Evolutionary conservation across 2,797 vertebrate genomes (phyloP).

Genomic region (Salarias fasciatus): DNA sequence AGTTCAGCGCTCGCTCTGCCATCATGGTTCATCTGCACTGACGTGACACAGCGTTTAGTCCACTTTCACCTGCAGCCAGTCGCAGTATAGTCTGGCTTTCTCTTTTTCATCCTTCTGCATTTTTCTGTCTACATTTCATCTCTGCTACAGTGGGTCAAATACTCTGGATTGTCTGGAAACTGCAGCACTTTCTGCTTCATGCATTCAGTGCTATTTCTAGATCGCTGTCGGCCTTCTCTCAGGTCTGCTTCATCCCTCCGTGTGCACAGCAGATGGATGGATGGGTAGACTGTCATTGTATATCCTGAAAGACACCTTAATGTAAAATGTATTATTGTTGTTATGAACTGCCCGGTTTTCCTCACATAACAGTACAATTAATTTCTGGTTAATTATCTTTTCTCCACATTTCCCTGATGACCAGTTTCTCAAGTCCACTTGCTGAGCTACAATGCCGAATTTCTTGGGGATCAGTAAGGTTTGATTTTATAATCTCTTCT

Average conservation of each 20-base stretch:
- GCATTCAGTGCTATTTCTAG: too few relatives aligned
- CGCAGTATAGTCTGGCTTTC: slow-evolving; percentile 9
- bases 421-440: not conserved
- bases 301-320: too few relatives aligned
- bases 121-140: not conserved
- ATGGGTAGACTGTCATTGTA: too few relatives aligned
- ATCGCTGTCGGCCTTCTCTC: too few relatives aligned
- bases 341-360: too few relatives aligned
- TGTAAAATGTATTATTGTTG: too few relatives aligned
- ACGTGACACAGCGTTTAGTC: slow-evolving; percentile 52
- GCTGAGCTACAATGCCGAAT: not conserved
- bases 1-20: slow-evolving; percentile 17
- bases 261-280: too few relatives aligned
- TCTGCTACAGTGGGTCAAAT: too few relatives aligned
- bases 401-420: not conserved
- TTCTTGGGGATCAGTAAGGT: not conserved
- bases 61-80: slow-evolving; percentile 20
- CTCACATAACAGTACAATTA: not conserved
- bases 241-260: too few relatives aligned
- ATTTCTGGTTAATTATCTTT: not conserved
- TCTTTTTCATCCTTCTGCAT: not conserved
- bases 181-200: too few relatives aligned
- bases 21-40: slow-evolving; percentile 21
- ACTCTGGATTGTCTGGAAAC: too few relatives aligned
- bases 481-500: not conserved